Base-by-base conservation (phyloP, 2,797 vertebrate genomes). In the Bovichtus diacanthus region DNA sequence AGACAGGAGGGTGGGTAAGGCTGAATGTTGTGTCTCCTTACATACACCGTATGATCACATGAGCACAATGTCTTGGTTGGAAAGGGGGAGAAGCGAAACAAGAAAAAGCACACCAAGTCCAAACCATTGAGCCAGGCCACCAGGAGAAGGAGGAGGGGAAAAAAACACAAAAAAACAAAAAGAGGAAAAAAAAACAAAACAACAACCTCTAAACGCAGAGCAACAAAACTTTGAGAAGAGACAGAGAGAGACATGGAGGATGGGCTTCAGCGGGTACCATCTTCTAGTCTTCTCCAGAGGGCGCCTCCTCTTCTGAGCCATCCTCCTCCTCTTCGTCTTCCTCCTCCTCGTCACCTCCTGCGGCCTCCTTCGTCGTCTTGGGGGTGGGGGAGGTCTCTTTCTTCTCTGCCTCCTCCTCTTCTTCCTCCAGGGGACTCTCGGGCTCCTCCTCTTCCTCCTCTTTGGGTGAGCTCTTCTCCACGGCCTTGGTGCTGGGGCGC, bases 401-500 rank as follows among this genome's bases (percentile, higher is more conserved):
- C 90, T 99, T 98, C 94, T 97, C 97, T 72, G 95, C 81, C 70
- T 93, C 94, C 44, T 95, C 94, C 74, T 95, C 95, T n/a, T 95
- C 95, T 34, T 96, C 95, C 58, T 95, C 95, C 9, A 93, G 85
- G 34, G 94, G 94, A 72, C 94, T 96, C 79, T 95, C 95, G 0
- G 92, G 91, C 7, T 94, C 93, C 59, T 94, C 93, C 44, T 95
- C 95, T 36, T 95, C 95, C 66, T 95, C 97, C 44, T 98, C 97
- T 96, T 97, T 97, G 88, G 97, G 97, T 79, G 97, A 98, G 87
- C 96, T 97, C 93, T 99, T 99, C 95, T 98, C 97, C 94, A 95
- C 90, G 68, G 95, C 93, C 95, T 99, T 99, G 86, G 97, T 93
- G 82, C 97, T 97, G 67, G 97, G 96, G 75, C 97, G 97, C 29